A percentile compares a stretch with the other conserved stretches of the same genome.
These are phyloP conservation scores for Hemibagrus wyckioides DNA, from an alignment of 2,113 vertebrate species.

Conservation along the genomic window DNA sequence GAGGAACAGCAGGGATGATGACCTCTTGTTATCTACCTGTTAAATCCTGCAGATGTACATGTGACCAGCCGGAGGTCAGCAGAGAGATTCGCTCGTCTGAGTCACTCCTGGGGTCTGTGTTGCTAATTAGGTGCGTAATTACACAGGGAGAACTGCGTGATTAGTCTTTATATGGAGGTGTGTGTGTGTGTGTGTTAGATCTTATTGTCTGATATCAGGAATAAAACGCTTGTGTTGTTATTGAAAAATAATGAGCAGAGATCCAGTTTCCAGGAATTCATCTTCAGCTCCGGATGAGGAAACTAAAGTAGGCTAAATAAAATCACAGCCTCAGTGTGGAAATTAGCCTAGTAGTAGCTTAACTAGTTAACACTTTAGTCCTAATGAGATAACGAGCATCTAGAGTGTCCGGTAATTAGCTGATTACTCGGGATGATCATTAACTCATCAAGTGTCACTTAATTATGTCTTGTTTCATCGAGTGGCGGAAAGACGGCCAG, in stretches of 20 bases:
- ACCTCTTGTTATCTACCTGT: background rate
- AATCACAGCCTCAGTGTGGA: background rate
- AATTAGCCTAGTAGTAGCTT: background rate
- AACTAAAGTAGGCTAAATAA: background rate
- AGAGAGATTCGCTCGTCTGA: constrained; percentile 37
- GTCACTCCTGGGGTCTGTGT: constrained; percentile 40
- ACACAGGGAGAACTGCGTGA: constrained; percentile 28
- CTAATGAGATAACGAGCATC: background rate
- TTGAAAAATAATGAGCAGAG: background rate
- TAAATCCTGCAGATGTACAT: constrained; percentile 22
- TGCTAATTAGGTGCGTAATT: constrained; percentile 48
- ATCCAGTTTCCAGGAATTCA: background rate
- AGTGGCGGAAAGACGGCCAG: background rate
- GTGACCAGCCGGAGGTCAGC: constrained; percentile 22
- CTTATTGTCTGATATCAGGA: background rate
- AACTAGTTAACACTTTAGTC: background rate
- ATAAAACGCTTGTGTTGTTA: background rate
- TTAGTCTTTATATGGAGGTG: constrained; percentile 27
- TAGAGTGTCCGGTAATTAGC: background rate
- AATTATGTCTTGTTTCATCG: background rate
- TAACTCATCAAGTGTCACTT: background rate
- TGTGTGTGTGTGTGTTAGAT: background rate
- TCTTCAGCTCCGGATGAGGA: background rate
- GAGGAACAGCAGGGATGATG: background rate
- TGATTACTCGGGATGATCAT: background rate